These are phyloP conservation scores for Eospalax fontanierii DNA, from an alignment of 2,797 vertebrate genomes.

Conservation along the genomic window DNA sequence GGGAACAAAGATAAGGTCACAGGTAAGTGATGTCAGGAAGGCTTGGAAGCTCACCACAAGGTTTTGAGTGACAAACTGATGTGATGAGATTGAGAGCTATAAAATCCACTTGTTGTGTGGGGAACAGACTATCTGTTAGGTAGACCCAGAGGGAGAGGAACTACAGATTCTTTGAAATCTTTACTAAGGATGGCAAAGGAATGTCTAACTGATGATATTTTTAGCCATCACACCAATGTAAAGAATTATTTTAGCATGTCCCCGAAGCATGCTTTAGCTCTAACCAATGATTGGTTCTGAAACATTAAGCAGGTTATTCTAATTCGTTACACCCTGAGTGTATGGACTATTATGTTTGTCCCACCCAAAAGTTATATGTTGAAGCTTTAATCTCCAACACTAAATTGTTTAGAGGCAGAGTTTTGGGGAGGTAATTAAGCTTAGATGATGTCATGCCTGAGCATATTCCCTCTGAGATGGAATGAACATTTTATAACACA, in stretches of 20 bases:
- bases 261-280: not conserved
- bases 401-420: not conserved
- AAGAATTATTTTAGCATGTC: not conserved
- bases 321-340: conserved; percentile 28
- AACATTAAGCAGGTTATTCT: conserved; percentile 43
- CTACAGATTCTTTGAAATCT: not conserved
- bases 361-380: not conserved
- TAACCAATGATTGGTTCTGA: conserved; percentile 9
- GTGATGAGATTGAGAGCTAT: not conserved
- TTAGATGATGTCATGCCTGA: not conserved
- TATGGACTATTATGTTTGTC: not conserved
- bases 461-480: no score
- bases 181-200: not conserved
- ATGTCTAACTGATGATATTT: not conserved
- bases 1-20: not conserved
- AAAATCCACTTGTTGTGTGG: not conserved
- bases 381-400: not conserved
- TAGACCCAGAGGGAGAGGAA: not conserved
- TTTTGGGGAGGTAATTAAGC: not conserved
- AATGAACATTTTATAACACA: not conserved
- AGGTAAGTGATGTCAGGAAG: not conserved
- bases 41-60: not conserved
- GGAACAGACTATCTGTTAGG: not conserved
- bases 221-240: not conserved
- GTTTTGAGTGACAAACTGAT: not conserved